Base-by-base conservation (phyloP, 2,797 vertebrate species). In the Enteromius anoplus region DNA sequence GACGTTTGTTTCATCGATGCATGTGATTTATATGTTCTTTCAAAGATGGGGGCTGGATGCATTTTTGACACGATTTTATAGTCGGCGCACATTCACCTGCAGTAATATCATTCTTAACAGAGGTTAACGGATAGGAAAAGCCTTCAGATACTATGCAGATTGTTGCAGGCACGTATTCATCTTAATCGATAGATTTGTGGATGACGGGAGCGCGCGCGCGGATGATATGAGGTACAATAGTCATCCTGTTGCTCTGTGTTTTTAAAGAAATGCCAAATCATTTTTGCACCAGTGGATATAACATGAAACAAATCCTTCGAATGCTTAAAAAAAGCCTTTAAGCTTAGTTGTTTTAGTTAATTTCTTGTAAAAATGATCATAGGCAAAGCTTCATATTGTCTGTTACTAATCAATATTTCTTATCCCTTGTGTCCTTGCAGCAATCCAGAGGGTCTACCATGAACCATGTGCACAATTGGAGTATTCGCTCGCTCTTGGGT, bases 11-110 rank as follows among this genome's bases (percentile, higher is more conserved):
- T 75, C 6, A 10, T 53, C 51, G 23, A n/a, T 23, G 53, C 26
- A 47, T 49, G 42, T 19, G 55, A 37, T 47, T 26, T 51, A 19
- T 49, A 21, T 26, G 2, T 60, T 29, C 23, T 73, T 51, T 64
- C 26, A 79, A 40, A 65, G n/a, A 73, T 73, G 42, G 42, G 23
- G 80, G 45, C 40, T 55, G 19, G 37, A 32, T 77, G 81, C 64
- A 45, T 45, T 77, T 34, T 69, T 42, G 21, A 51, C 32, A 45
- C 51, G 9, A 40, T 75, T 82, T 45, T 37, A 21, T 40, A 82
- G 5, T 75, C 80, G 47, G 60, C 6, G 23, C 47, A 82, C 60
- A 82, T 75, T 82, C 72, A 68, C 47, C 62, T 76, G 62, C 81
- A 76, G 60, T 76, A 17, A 82, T 58, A 23, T 37, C 17, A 21